Evolutionary conservation across 2,888 invertebrate genomes (phyloP).

Genomic region (Lasioglossum pauxillum): DNA sequence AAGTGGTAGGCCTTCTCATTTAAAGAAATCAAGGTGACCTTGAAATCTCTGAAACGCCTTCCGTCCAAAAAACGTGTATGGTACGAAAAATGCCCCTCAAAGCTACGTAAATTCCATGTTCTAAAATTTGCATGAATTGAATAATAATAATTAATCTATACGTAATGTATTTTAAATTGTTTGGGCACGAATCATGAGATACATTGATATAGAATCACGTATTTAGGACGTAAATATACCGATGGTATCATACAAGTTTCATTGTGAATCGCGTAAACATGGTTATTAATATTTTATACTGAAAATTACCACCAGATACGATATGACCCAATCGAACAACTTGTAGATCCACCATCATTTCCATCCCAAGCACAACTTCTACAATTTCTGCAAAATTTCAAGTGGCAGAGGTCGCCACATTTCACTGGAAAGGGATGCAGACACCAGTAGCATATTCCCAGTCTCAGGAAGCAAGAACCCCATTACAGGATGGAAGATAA

Average conservation of each 20-base stretch:
- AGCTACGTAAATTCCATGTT: no score
- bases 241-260: not conserved
- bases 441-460: not conserved
- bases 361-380: not conserved
- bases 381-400: not conserved
- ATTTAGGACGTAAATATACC: no score
- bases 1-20: no score
- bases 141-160: no score
- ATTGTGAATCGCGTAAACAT: not conserved
- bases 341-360: not conserved
- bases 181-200: no score
- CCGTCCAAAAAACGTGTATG: no score
- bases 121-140: no score
- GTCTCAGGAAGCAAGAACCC: not conserved
- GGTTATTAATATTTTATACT: not conserved
- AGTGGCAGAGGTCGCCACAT: not conserved
- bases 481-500: slow-evolving; percentile 25
- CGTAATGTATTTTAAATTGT: no score
- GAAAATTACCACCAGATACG: not conserved
- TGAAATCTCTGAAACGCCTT: no score
- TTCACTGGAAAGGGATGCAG: not conserved
- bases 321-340: not conserved
- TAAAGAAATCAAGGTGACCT: no score
- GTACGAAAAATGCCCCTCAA: no score
- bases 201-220: no score